Conservation (phyloP, 2,888 invertebrate species). For the Andrena fulva region DNA sequence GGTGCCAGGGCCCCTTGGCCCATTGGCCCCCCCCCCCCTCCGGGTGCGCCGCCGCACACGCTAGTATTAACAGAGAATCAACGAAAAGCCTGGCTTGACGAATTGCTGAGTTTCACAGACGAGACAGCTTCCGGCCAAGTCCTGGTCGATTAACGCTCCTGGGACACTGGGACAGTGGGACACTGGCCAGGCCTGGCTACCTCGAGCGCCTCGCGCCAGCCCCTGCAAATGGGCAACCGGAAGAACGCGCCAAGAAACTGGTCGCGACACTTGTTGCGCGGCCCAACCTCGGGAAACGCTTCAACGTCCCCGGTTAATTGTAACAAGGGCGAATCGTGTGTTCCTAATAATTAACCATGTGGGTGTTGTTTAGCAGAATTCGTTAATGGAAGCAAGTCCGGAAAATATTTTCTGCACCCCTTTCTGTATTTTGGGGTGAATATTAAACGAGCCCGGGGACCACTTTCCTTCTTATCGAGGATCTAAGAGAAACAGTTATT, state of each 20-base stretch:
- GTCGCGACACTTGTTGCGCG: constrained; percentile 40
- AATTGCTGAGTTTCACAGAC: constrained; percentile 65
- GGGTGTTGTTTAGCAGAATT: background rate
- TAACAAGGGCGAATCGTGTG: background rate
- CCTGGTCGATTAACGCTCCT: constrained; percentile 58
- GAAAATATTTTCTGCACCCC: background rate
- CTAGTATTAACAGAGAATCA: constrained; percentile 35
- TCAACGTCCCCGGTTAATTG: background rate
- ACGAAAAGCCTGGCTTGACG: constrained; percentile 68
- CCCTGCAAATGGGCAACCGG: background rate
- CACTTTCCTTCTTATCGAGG: background rate
- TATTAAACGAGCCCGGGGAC: background rate
- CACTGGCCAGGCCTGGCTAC: constrained; percentile 15
- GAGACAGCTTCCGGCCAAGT: constrained; percentile 67
- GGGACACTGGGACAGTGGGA: constrained; percentile 34
- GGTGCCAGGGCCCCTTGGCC: too few species aligned
- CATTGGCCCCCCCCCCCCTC: too few species aligned
- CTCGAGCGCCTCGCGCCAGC: background rate
- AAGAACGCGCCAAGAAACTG: constrained; percentile 6
- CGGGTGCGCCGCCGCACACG: background rate
- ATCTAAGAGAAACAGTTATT: background rate
- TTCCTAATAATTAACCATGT: constrained; percentile 18
- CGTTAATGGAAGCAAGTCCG: background rate
- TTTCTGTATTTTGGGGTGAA: background rate
- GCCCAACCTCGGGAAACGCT: background rate